Percentiles rank a stretch among this genome's conserved stretches.
phyloP scores from a whole-genome alignment of 1,140 invertebrate genomes.

The Cyphomyrmex costatus region DNA sequence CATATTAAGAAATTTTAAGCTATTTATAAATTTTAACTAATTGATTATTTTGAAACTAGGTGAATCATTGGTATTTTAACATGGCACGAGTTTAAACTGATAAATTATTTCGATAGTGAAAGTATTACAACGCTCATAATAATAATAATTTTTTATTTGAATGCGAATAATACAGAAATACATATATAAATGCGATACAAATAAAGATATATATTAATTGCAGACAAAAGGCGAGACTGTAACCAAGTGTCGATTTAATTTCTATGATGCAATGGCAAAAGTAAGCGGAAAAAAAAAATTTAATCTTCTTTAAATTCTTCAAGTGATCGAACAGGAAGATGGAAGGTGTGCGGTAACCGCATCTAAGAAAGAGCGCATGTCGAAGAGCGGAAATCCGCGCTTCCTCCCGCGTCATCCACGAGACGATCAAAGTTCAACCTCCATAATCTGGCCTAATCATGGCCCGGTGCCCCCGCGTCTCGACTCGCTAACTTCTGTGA shows the following conservation, averaged over 20 bases:
- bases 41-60: neutral
- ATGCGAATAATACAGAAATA: no score
- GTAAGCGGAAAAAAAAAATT: neutral
- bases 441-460: slow-evolving; percentile 78
- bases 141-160: no score
- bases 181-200: no score
- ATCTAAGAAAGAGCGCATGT: neutral
- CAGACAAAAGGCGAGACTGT: no score
- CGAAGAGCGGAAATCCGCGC: slow-evolving; percentile 55
- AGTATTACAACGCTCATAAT: neutral
- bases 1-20: no score
- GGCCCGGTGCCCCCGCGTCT: slow-evolving; percentile 76
- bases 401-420: slow-evolving; percentile 62
- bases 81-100: neutral
- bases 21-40: slow-evolving; percentile 8
- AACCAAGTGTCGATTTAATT: no score
- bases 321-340: slow-evolving; percentile 38
- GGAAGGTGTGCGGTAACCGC: neutral
- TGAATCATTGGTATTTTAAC: neutral
- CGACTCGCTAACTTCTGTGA: slow-evolving; percentile 83
- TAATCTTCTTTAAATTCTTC: neutral
- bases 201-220: no score
- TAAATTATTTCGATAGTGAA: slow-evolving; percentile 9
- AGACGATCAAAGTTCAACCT: slow-evolving; percentile 79
- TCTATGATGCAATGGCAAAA: no score